These are phyloP conservation scores for Lithophane ornitopus DNA, from an alignment of 2,888 invertebrate species.

Conservation along the genomic window DNA sequence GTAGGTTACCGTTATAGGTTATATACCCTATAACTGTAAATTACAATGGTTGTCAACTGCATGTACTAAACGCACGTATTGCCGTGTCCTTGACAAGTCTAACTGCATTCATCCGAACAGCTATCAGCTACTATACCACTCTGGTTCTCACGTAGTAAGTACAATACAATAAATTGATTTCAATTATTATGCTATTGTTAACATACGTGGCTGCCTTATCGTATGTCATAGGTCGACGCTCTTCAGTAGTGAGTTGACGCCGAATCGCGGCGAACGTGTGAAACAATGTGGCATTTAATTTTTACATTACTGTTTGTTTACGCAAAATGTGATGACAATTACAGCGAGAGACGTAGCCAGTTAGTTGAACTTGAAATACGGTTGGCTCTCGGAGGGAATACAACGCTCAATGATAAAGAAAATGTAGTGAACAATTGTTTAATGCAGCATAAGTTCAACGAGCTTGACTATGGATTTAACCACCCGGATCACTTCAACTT, in stretches of 20 bases:
- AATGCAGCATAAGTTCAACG: conserved; percentile 90
- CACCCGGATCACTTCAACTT: conserved; percentile 91
- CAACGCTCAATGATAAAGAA: conserved; percentile 87
- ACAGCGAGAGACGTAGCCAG: conserved; percentile 78
- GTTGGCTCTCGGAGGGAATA: conserved; percentile 88
- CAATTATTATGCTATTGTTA: conserved; percentile 34
- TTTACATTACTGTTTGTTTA: conserved; percentile 43
- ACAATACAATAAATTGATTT: conserved; percentile 32
- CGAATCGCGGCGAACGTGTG: conserved; percentile 25
- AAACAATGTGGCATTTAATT: conserved; percentile 42
- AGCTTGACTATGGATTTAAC: conserved; percentile 89
- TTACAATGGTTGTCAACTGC: no score
- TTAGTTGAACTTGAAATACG: conserved; percentile 87
- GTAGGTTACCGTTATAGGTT: no score
- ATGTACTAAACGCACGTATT: no score
- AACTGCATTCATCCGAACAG: background rate
- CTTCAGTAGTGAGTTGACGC: conserved; percentile 39
- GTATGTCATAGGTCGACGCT: conserved; percentile 43
- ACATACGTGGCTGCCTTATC: conserved; percentile 29
- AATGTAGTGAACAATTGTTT: conserved; percentile 89
- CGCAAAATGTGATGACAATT: conserved; percentile 65
- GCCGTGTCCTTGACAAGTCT: background rate
- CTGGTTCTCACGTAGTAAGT: conserved; percentile 25
- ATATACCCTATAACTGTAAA: no score
- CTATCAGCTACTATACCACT: conserved; percentile 13